Evolutionary conservation across 2,888 invertebrate species (phyloP).

Genomic region (Scaptomyza cyrtandrae): DNA sequence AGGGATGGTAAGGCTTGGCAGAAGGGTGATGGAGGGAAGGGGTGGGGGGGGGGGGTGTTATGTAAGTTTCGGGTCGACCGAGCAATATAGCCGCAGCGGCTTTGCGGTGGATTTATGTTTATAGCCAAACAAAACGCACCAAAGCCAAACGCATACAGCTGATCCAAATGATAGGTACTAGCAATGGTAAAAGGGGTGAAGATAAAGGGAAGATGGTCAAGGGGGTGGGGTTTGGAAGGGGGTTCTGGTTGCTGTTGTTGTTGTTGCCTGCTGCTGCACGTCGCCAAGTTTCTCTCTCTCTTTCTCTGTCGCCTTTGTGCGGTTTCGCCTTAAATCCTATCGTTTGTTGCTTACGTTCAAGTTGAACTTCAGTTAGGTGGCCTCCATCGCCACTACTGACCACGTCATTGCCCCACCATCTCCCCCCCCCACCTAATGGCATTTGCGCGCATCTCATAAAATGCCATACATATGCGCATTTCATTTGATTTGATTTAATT

Average conservation of each 20-base stretch:
- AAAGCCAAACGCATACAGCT: slow-evolving; percentile 29
- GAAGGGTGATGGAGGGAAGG: no score
- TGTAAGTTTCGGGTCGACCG: slow-evolving; percentile 62
- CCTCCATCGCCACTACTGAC: slow-evolving; percentile 18
- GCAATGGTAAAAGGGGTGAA: no score
- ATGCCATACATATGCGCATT: slow-evolving; percentile 74
- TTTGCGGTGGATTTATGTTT: slow-evolving; percentile 78
- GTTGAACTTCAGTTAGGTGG: slow-evolving; percentile 26
- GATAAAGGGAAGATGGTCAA: no score
- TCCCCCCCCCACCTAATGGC: not conserved
- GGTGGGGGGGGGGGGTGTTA: not conserved
- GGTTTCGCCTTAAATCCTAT: slow-evolving; percentile 69
- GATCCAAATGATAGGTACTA: not conserved
- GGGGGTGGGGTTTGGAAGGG: not conserved
- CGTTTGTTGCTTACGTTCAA: slow-evolving; percentile 29
- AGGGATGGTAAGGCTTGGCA: no score
- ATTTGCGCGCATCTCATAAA: slow-evolving; percentile 57
- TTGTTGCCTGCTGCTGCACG: slow-evolving; percentile 2
- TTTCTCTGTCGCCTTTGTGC: slow-evolving; percentile 41
- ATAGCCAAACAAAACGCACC: slow-evolving; percentile 57
- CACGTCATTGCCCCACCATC: not conserved
- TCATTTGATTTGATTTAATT: slow-evolving; percentile 79
- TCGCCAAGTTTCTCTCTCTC: slow-evolving; percentile 4
- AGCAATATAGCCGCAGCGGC: slow-evolving; percentile 77
- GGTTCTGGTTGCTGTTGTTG: not conserved